phyloP scores from a whole-genome alignment of 2,113 vertebrate genomes.

The Tinamus guttatus region DNA sequence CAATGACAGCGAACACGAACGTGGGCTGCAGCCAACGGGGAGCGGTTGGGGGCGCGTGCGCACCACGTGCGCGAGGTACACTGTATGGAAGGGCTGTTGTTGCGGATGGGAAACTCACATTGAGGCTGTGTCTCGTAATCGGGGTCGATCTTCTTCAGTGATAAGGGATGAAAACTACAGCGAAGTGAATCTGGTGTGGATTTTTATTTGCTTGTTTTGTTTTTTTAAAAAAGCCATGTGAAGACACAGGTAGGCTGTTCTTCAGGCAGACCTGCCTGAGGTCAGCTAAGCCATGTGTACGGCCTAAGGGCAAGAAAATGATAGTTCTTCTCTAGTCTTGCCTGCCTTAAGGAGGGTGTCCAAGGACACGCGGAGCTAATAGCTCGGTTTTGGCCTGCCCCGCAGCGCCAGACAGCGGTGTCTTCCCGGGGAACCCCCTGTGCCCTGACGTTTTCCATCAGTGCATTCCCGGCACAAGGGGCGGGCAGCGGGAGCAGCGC shows the following conservation, averaged over 20 bases:
- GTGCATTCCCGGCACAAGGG: not conserved
- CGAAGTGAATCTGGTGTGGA: not conserved
- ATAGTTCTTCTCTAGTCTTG: not conserved
- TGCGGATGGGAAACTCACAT: no score
- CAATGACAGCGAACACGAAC: no score
- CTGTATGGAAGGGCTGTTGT: no score
- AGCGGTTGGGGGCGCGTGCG: no score
- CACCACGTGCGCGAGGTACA: no score
- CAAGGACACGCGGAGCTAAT: not conserved
- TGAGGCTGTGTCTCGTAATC: no score
- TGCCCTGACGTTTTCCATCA: not conserved
- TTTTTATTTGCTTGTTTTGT: not conserved
- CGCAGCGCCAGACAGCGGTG: not conserved
- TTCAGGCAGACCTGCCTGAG: not conserved
- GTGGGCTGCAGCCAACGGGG: no score
- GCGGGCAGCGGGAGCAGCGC: fast-evolving
- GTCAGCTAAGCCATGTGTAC: not conserved
- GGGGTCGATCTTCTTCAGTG: no score
- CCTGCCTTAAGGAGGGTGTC: not conserved
- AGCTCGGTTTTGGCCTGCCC: not conserved
- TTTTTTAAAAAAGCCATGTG: not conserved
- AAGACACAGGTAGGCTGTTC: not conserved
- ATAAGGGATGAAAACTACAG: not conserved
- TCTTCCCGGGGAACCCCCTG: not conserved
- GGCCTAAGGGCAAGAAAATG: not conserved